A percentile compares a stretch with the other conserved stretches of the same genome.
phyloP scores from a whole-genome alignment of 1,140 invertebrate species.

The Macrobrachium nipponense region DNA sequence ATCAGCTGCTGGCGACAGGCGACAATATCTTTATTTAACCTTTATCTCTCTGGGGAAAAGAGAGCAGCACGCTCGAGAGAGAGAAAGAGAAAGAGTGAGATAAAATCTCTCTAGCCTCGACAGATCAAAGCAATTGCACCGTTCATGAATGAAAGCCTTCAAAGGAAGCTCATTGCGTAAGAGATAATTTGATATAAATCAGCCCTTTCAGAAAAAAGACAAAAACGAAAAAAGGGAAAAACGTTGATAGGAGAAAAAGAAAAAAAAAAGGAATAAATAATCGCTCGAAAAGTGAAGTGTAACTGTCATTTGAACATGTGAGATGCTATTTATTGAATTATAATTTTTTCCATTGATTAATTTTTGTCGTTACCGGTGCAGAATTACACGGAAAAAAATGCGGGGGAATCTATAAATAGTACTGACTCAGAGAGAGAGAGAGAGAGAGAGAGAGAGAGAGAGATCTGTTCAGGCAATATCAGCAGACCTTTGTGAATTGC shows the following conservation, averaged over 20 bases:
- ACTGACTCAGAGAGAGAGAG: slow-evolving; percentile 2
- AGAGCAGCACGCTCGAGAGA: no score
- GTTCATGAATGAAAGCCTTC: no score
- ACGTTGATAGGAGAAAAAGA: not conserved
- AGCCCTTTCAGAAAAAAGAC: not conserved
- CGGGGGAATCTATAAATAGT: not conserved
- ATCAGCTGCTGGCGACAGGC: no score
- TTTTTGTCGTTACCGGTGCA: not conserved
- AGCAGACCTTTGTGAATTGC: not conserved
- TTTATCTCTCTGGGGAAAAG: no score
- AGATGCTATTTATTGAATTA: not conserved
- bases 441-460: slow-evolving; percentile 24
- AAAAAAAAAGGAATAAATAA: not conserved
- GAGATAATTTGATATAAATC: not conserved
- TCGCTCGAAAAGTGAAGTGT: not conserved
- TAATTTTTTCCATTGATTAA: not conserved
- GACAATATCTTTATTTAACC: no score
- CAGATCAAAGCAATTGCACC: no score
- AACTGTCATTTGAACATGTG: no score
- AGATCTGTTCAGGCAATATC: not conserved
- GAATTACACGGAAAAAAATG: not conserved
- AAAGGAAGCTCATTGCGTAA: not conserved
- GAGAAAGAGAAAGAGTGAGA: no score
- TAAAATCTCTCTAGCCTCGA: no score
- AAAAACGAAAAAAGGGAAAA: not conserved